phyloP scores from a whole-genome alignment of 2,888 invertebrate species.

The Tetropium fuscum region DNA sequence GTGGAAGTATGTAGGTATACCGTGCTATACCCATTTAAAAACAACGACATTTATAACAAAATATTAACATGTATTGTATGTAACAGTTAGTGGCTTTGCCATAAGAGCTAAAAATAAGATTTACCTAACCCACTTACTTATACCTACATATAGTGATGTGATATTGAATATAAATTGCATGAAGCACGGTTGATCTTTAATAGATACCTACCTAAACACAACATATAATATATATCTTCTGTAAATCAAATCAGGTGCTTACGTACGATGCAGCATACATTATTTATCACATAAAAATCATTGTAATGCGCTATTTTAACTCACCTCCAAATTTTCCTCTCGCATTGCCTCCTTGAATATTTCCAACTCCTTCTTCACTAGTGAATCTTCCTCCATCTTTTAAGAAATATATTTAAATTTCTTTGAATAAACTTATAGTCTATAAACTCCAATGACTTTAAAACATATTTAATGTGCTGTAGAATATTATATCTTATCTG shows the following conservation, averaged over 20 bases:
- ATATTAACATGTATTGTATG: no score
- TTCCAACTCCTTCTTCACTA: slow-evolving; percentile 45
- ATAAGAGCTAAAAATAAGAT: no score
- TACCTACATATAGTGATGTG: no score
- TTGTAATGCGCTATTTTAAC: slow-evolving; percentile 24
- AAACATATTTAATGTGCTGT: slow-evolving; percentile 17
- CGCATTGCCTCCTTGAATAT: slow-evolving; percentile 51
- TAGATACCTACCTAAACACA: no score
- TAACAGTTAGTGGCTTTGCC: no score
- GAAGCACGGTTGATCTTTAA: no score
- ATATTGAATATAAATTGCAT: no score
- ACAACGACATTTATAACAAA: no score
- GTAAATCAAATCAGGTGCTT: not conserved
- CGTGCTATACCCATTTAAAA: no score
- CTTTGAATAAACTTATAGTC: not conserved
- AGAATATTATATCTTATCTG: slow-evolving; percentile 17
- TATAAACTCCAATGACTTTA: slow-evolving; percentile 10
- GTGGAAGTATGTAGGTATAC: no score
- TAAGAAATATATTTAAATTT: slow-evolving; percentile 7
- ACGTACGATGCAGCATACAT: not conserved
- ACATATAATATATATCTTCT: no score
- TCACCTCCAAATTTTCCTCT: slow-evolving; percentile 51
- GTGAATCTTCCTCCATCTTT: slow-evolving; percentile 38
- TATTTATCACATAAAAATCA: slow-evolving; percentile 10
- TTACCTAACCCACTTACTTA: no score